Base-by-base conservation (phyloP, 1,140 invertebrate species). In the Arion vulgaris region DNA sequence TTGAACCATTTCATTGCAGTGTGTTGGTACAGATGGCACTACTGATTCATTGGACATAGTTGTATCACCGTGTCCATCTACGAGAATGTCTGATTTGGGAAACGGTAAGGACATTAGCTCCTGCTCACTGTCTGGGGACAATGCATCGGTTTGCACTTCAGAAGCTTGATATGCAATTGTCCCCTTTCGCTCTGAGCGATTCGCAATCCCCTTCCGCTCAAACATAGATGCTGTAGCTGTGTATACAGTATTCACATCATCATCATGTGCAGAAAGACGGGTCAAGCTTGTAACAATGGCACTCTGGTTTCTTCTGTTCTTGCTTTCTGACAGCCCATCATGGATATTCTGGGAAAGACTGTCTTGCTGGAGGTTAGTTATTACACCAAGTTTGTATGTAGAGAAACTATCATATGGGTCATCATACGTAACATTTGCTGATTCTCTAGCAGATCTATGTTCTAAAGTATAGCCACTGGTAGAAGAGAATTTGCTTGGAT, bases 321-420 rank as follows among this genome's bases (percentile, higher is more conserved):
- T 82, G 32, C 19, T 45, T 28, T 57, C 80, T n/a, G 39, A 11
- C 32, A 38, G n/a, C 9, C 72, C 13, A 13, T 66, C 51, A 82
- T 49, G 68, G 0, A n/a, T 41, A 38, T 80, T 83, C 34, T 26
- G 23, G 41, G 75, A 66, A 15, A 74, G 23, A 28, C 41, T 72
- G 2, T 74, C 36, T 28, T 49, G 28, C 69, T 82, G 75, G 32
- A 83, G 78, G 17, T 69, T 73, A 68, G 76, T 82, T 38, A 82
- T 78, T 53, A 80, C 74, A 19, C 74, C 39, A 19, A 74, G 38
- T 77, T 77, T 84, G 34, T 34, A 41, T 0, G 32, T 19, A 2
- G 62, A 39, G 9, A 32, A 79, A 11, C 85, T 83, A 45, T 89
- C 87, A 82, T 88, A 91, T 19, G 90, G 90, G 45, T 88, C 83